These are phyloP conservation scores for Ianthella basta DNA, from an alignment of 37 sponge, comb jelly and placozoan genomes.

Conservation along the genomic window DNA sequence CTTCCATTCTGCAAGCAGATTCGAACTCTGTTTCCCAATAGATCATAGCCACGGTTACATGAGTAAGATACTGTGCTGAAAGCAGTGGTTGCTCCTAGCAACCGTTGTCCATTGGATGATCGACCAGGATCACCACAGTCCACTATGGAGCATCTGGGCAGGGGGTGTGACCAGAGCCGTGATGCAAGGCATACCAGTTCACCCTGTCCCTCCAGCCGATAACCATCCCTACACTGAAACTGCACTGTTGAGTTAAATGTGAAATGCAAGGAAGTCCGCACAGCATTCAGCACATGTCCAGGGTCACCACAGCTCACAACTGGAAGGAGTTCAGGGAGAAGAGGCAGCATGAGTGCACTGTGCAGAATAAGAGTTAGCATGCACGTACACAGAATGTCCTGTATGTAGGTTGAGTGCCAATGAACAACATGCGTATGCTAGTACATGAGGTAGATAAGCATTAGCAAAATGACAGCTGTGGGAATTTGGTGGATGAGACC, in stretches of 20 bases:
- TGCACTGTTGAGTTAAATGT: conserved; percentile 41
- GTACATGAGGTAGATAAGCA: no score
- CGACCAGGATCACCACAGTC: conserved; percentile 45
- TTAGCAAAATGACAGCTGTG: no score
- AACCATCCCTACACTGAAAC: conserved; percentile 52
- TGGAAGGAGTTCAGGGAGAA: background rate
- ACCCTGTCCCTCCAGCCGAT: conserved; percentile 28
- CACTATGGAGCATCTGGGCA: conserved; percentile 57
- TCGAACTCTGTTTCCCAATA: conserved; percentile 26
- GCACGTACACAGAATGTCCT: no score
- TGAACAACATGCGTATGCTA: no score
- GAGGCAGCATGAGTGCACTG: no score
- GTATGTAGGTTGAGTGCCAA: no score
- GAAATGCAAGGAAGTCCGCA: background rate
- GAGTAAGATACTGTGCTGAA: conserved; percentile 41
- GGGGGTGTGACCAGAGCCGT: conserved; percentile 44
- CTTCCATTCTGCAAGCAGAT: conserved; percentile 30
- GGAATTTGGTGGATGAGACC: no score
- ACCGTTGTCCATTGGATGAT: conserved; percentile 42
- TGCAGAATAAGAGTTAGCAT: no score
- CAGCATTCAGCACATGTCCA: conserved; percentile 10
- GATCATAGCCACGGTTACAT: conserved; percentile 47
- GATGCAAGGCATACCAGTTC: conserved; percentile 22
- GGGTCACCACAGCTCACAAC: conserved; percentile 43
- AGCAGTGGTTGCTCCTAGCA: conserved; percentile 5